Evolutionary conservation across 2,888 invertebrate genomes (phyloP).

Genomic region (Therioaphis trifolii): DNA sequence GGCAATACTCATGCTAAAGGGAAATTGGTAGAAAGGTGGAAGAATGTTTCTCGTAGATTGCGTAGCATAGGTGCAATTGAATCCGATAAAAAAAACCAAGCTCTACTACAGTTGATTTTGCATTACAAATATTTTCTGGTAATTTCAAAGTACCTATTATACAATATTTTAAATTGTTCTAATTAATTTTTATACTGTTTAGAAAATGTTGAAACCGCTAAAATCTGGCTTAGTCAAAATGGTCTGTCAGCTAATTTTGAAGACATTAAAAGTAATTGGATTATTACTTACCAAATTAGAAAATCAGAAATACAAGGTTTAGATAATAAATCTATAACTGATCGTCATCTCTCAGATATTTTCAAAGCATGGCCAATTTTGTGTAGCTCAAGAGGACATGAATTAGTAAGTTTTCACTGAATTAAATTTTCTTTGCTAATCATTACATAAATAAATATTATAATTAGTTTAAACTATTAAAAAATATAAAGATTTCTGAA

Average conservation of each 20-base stretch:
- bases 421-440: too few relatives aligned
- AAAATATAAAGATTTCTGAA: too few relatives aligned
- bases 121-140: not conserved
- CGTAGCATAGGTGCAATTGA: constrained; percentile 8
- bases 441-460: too few relatives aligned
- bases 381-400: too few relatives aligned
- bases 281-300: constrained; percentile 5
- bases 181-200: constrained; percentile 8
- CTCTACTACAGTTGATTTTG: constrained; percentile 5
- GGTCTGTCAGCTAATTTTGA: constrained; percentile 4
- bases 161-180: not conserved
- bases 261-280: constrained; percentile 8
- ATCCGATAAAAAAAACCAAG: not conserved
- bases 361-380: too few relatives aligned
- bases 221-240: constrained; percentile 14
- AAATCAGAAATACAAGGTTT: not conserved
- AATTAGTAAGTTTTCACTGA: too few relatives aligned
- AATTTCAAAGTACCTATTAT: not conserved
- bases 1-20: constrained; percentile 17
- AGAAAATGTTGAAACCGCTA: constrained; percentile 1
- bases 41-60: not conserved
- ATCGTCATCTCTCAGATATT: too few relatives aligned
- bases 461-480: too few relatives aligned
- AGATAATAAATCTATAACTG: not conserved
- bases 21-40: constrained; percentile 2